A percentile compares a stretch with the other conserved stretches of the same genome.
Conservation (phyloP, 2,888 invertebrate species). For the Hymenopus coronatus region DNA sequence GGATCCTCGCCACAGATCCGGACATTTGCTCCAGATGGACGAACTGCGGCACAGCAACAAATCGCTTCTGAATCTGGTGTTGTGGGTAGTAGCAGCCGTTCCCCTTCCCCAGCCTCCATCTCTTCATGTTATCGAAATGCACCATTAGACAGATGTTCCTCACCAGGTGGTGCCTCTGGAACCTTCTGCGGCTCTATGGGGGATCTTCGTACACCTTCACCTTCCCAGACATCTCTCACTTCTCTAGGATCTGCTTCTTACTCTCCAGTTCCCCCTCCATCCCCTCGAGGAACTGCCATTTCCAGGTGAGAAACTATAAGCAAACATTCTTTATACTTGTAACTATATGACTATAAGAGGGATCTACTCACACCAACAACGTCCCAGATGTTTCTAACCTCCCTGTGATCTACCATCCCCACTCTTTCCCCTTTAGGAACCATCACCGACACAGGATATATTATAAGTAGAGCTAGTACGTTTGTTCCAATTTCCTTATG, state of each 20-base stretch:
- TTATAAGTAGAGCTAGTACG: too few relatives aligned
- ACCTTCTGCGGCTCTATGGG: conserved; percentile 39
- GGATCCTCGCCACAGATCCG: conserved; percentile 82
- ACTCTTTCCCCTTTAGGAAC: too few relatives aligned
- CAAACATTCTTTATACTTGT: too few relatives aligned
- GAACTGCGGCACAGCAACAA: conserved; percentile 40
- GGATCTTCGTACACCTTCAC: conserved; percentile 57
- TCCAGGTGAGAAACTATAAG: neutral
- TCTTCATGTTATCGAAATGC: conserved; percentile 25
- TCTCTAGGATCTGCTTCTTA: conserved; percentile 51
- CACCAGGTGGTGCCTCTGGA: conserved; percentile 48
- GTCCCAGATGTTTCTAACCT: too few relatives aligned
- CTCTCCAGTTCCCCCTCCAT: conserved; percentile 18
- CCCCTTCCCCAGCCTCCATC: conserved; percentile 23
- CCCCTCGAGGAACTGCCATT: neutral
- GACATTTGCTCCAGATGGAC: conserved; percentile 78
- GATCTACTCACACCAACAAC: too few relatives aligned
- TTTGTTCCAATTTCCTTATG: too few relatives aligned
- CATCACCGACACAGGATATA: too few relatives aligned
- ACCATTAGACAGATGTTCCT: conserved; percentile 52
- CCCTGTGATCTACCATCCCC: too few relatives aligned
- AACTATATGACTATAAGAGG: too few relatives aligned
- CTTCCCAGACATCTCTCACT: conserved; percentile 69
- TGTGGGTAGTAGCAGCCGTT: conserved; percentile 10
- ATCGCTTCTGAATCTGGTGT: neutral